These are phyloP conservation scores for Scaptodrosophila latifasciaeformis DNA, from an alignment of 2,888 invertebrate species.

Conservation along the genomic window DNA sequence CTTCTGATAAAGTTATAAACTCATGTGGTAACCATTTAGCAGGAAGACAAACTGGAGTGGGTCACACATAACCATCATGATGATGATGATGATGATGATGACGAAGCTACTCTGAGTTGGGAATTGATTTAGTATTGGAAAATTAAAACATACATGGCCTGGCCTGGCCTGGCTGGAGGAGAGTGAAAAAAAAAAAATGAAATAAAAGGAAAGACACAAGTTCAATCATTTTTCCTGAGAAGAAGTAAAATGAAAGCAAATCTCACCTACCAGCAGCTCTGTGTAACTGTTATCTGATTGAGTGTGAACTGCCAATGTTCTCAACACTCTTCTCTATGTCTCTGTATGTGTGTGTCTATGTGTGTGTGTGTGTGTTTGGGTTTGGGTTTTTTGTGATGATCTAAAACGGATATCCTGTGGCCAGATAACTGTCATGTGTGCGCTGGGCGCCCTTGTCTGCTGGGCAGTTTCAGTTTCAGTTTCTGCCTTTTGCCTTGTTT, in stretches of 20 bases:
- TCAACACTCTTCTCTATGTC: constrained; percentile 35
- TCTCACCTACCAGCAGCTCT: no score
- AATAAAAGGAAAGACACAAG: constrained; percentile 8
- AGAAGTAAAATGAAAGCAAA: no score
- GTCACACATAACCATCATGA: no score
- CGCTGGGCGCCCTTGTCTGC: neutral
- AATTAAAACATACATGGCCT: constrained; percentile 41
- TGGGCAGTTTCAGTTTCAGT: no score
- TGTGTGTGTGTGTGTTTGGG: constrained; percentile 28
- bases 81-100: no score
- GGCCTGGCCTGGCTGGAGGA: no score
- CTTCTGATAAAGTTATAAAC: constrained; percentile 72
- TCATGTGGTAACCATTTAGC: constrained; percentile 49
- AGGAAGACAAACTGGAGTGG: no score
- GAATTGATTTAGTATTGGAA: constrained; percentile 61
- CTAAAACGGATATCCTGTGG: constrained; percentile 73
- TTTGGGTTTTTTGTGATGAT: constrained; percentile 69
- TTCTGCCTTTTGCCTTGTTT: no score
- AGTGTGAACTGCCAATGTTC: constrained; percentile 72
- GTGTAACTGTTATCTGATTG: constrained; percentile 74
- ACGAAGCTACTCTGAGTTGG: neutral
- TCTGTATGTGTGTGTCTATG: constrained; percentile 5
- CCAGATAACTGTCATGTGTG: constrained; percentile 56
- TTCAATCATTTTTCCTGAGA: no score
- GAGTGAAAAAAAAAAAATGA: neutral